Base-by-base conservation (phyloP, 2,797 vertebrate species). In the Gallinago nigripennis region DNA sequence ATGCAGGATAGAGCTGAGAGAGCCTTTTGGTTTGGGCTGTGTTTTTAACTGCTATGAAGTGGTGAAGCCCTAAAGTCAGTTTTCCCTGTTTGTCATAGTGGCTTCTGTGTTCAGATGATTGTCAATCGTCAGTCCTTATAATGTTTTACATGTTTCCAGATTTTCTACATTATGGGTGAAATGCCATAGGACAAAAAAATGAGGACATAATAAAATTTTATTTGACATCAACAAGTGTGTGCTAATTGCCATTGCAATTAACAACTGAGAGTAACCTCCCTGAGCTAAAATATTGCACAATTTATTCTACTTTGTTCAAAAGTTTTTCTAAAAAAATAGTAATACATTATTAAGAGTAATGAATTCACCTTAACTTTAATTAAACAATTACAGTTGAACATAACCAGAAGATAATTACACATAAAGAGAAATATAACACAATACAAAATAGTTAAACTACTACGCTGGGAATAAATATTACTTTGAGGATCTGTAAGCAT, bases 301-400 rank as follows among this genome's bases (percentile, higher is more conserved):
- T 95, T 94, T 80, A 85, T 39, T 83, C 14, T 54, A 71, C 71
- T 80, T 95, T 91, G 43, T 88, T 95, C 39, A 76, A 90, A 95
- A 91, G 20, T 46, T 27, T 82, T 94, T 93, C 91, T 39, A 86
- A 58, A 82, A 79, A 86, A 95, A 95, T 64, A 93, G n/a, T 56
- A 64, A 95, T 86, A 48, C 56, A 76, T 66, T 83, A 90, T 73
- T 81, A 94, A 94, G 30, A 80, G 25, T 81, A 90, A 85, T 94
- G 19, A 92, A 82, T 95, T 95, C 12, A 19, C 78, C 41, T 85
- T 56, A n/a, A 18, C 57, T 91, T 95, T 89, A 94, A 95, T 93
- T 94, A 95, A 96, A 95, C 65, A 91, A n/a, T 76, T 46, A 86
- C 41, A 61, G 88, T 69, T 60, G 60, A 70, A 28, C 82, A 46